Base-by-base conservation (phyloP, 2,888 invertebrate species). In the Troides aeacus region DNA sequence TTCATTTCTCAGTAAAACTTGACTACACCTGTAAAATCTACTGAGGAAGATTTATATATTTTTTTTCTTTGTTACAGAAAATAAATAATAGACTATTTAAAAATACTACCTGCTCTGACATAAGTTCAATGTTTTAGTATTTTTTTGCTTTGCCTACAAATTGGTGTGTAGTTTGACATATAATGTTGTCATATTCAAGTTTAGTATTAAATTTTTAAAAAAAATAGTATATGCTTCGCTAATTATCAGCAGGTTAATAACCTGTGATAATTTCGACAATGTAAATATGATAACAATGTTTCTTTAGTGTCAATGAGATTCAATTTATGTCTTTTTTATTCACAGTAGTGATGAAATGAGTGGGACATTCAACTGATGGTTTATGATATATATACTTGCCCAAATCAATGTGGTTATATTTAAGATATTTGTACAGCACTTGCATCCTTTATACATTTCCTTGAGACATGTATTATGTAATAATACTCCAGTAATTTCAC, bases 171-270 rank as follows among this genome's bases (percentile, higher is more conserved):
- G 46, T 46, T 15, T 46, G 2, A 46, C 15, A 46, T 18, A 17
- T 17, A 50, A 12, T 24, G 30, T 15, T 65, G 10, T 59, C 18
- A 3, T 24, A 24, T n/a, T 62, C 17, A 10, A 24, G 50, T 23
- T 21, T 3, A 21, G 23, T 46, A 23, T 46, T 50, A 50, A 18
- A 10, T 10, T 39, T 39, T 39, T 7, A 10, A 10, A 39, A 10
- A 39, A 7, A 10, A 39, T 10, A 39, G 39, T 39, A 50, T 50
- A 17, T 24, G 62, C 24, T 62, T 50, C 7, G 1, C 6, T 0
- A 50, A 24, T 50, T 62, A 62, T 62, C 62, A 62, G 24, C 39
- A 60, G 36, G 56, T 56, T 56, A 56, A 63, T 63, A 56, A 63
- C 53, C 63, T 5, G 63, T 23, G 56, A 63, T 63, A 56, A 63